Percentiles rank a stretch among this genome's conserved stretches.
Evolutionary conservation across 2,888 invertebrate genomes (phyloP).

Genomic region (Tiliacea citrago): DNA sequence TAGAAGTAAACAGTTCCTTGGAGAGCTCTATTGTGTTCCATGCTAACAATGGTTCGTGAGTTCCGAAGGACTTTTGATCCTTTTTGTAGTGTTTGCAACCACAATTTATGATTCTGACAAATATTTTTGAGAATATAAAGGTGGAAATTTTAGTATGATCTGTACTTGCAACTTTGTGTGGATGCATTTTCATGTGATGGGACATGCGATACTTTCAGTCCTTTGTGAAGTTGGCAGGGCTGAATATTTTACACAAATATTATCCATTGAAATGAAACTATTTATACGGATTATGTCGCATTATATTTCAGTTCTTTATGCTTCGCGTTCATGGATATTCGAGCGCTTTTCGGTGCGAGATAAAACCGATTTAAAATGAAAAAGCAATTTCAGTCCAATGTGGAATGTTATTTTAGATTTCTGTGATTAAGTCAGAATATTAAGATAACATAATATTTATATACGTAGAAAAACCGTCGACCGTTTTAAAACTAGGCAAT

Average conservation of each 20-base stretch:
- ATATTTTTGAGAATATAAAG: slow-evolving; percentile 52
- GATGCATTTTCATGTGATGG: slow-evolving; percentile 41
- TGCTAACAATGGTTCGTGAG: slow-evolving; percentile 71
- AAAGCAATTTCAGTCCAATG: neutral
- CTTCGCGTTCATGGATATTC: slow-evolving; percentile 23
- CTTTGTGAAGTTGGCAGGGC: slow-evolving; percentile 41
- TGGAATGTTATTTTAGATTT: neutral
- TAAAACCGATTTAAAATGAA: slow-evolving; percentile 18
- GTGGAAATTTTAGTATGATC: slow-evolving; percentile 43
- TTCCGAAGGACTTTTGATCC: slow-evolving; percentile 69
- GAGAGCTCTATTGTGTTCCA: slow-evolving; percentile 71
- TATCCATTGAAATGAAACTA: slow-evolving; percentile 42
- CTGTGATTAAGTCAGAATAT: neutral
- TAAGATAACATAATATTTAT: neutral
- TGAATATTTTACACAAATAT: slow-evolving; percentile 45
- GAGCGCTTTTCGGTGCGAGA: slow-evolving; percentile 11
- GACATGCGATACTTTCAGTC: slow-evolving; percentile 36
- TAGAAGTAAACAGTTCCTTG: slow-evolving; percentile 73
- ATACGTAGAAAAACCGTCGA: neutral
- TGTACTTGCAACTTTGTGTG: slow-evolving; percentile 38
- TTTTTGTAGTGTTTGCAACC: slow-evolving; percentile 57
- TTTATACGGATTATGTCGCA: slow-evolving; percentile 30
- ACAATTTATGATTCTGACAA: slow-evolving; percentile 56
- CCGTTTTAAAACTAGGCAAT: neutral
- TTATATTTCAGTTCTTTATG: slow-evolving; percentile 27